Evolutionary conservation across 2,888 invertebrate genomes (phyloP).

Genomic region (Pachymerium ferrugineum): DNA sequence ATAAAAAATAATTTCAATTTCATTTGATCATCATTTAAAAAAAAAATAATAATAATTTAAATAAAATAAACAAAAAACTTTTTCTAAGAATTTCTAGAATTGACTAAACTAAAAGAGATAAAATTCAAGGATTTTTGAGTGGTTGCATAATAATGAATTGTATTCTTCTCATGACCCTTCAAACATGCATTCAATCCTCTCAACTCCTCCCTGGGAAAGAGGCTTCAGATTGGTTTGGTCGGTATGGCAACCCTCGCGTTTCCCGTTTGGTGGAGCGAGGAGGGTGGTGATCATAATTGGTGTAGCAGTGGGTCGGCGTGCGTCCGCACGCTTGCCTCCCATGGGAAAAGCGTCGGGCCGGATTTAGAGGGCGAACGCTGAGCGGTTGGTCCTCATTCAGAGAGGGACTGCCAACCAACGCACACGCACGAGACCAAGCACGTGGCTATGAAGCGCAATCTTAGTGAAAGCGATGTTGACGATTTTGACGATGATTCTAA

Average conservation of each 20-base stretch:
- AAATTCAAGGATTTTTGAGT: too few species aligned
- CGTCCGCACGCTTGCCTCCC: neutral
- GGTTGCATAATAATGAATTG: too few species aligned
- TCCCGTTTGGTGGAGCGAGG: neutral
- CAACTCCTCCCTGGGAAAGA: neutral
- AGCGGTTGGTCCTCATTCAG: neutral
- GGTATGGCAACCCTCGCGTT: neutral
- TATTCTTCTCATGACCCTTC: too few species aligned
- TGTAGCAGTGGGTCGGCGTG: neutral
- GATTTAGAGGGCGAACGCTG: neutral
- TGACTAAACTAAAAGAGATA: too few species aligned
- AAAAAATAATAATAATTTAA: neutral
- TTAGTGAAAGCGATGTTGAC: slow-evolving; percentile 76
- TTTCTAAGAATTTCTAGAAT: too few species aligned
- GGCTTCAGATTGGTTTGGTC: neutral
- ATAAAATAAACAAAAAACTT: neutral
- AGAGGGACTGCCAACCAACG: neutral
- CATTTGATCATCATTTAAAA: too few species aligned
- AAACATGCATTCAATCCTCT: neutral
- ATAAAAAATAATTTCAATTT: too few species aligned
- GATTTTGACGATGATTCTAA: slow-evolving; percentile 80
- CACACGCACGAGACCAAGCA: neutral
- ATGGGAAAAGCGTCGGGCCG: slow-evolving; percentile 1
- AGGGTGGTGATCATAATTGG: neutral
- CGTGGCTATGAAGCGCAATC: slow-evolving; percentile 62